Conservation (phyloP, 2,113 vertebrate species). For the Haemorhous mexicanus region DNA sequence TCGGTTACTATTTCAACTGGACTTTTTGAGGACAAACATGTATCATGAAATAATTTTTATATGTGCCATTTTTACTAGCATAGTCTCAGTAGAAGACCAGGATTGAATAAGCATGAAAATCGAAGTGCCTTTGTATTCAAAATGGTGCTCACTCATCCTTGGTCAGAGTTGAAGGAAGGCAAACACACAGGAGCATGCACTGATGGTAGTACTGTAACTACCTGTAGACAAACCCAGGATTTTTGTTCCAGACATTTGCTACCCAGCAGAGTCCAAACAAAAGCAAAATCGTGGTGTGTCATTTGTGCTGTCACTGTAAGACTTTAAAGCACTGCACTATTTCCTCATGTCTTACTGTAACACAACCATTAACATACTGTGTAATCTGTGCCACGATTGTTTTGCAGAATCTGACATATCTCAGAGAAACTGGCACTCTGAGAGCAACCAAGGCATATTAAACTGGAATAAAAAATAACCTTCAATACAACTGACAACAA, state of each 20-base stretch:
- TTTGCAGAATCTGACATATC: neutral
- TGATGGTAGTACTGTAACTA: neutral
- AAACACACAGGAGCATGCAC: neutral
- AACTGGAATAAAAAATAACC: neutral
- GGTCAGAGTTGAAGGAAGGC: neutral
- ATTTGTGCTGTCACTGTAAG: neutral
- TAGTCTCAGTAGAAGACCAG: neutral
- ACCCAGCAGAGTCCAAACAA: neutral
- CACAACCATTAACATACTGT: neutral
- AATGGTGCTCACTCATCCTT: slow-evolving; percentile 3
- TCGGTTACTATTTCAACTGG: neutral
- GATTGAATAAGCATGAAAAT: slow-evolving; percentile 1
- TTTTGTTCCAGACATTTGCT: neutral
- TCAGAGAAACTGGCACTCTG: neutral
- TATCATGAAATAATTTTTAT: neutral
- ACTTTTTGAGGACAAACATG: neutral
- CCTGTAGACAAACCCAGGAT: neutral
- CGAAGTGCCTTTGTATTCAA: neutral
- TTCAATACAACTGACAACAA: neutral
- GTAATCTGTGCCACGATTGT: neutral
- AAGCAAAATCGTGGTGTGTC: neutral
- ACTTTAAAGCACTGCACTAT: neutral
- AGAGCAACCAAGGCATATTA: neutral
- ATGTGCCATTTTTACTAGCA: neutral
- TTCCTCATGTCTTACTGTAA: neutral